Percentiles rank a stretch among this genome's conserved stretches.
phyloP scores from a whole-genome alignment of 2,888 invertebrate species.

The Aphrophora alni region DNA sequence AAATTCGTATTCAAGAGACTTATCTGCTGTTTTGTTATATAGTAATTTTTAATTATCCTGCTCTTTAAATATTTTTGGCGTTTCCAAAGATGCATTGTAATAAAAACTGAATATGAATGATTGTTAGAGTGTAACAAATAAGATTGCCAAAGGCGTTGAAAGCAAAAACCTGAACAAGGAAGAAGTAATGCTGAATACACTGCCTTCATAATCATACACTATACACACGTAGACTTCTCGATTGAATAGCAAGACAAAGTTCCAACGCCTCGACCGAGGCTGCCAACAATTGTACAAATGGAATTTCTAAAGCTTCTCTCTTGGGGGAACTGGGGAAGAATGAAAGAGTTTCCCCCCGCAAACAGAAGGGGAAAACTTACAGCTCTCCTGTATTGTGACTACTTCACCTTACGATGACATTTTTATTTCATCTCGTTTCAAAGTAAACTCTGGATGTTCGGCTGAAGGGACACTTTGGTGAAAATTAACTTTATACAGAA shows the following conservation, averaged over 20 bases:
- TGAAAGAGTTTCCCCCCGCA: neutral
- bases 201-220: neutral
- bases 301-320: slow-evolving; percentile 6
- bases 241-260: neutral
- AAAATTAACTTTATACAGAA: neutral
- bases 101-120: neutral
- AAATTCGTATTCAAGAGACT: no score
- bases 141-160: neutral
- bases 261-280: neutral
- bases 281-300: slow-evolving; percentile 6
- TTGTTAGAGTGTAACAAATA: neutral
- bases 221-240: neutral
- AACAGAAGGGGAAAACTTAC: neutral
- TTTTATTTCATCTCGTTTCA: neutral
- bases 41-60: neutral
- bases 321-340: neutral
- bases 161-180: neutral
- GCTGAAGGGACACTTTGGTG: neutral
- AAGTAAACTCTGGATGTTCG: neutral
- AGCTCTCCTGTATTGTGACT: neutral
- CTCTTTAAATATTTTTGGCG: neutral
- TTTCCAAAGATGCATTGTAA: neutral
- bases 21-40: no score
- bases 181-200: neutral
- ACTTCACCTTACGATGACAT: neutral